Evolutionary conservation across 1,140 invertebrate genomes (phyloP), one percentile per base, ranked within the genome.

Genomic region (Ips typographus): DNA sequence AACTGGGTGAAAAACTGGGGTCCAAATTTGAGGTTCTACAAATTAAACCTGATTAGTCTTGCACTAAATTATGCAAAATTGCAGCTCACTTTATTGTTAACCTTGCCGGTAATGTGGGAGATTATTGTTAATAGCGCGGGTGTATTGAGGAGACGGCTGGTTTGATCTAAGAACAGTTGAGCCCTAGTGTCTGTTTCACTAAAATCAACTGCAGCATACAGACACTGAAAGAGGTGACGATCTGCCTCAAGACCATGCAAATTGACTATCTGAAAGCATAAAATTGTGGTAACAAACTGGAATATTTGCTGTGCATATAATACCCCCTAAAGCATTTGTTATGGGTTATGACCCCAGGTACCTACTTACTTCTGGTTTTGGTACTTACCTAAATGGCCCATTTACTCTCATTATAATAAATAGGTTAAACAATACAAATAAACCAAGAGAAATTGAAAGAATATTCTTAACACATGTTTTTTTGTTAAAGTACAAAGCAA

Each of bases 181-280:
- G 87, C 84, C 72, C 80, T 81, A 72, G 82, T 82, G 61, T 81
- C 84, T 77, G 83, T 82, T 68, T 86, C 85, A 77, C 82, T 83
- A 80, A 88, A 87, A 77, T 87, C 85, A 76, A 88, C 84, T 76
- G 84, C 86, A 76, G 91, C 92, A 83, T 94, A 92, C 80, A 94
- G 88, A 85, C 90, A 92, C 83, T 91, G 90, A 82, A 93, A 87
- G 80, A 92, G 87, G 86, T 94, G 92, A 84, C 91, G 87, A 84
- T 94, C 91, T 82, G 91, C 91, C 86, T 94, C 92, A 81, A 91
- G 86, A 83, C 92, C 91, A 85, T 92, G 88, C 79, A 88, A 86
- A 83, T 86, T 84, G 71, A 93, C 88, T 83, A 93, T 86, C 92
- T 94, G 81, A 71, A 64, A 71, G 22, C 22, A 22, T 22, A 22